phyloP scores from a whole-genome alignment of 2,113 vertebrate genomes.

The Nothobranchius kuhntae region DNA sequence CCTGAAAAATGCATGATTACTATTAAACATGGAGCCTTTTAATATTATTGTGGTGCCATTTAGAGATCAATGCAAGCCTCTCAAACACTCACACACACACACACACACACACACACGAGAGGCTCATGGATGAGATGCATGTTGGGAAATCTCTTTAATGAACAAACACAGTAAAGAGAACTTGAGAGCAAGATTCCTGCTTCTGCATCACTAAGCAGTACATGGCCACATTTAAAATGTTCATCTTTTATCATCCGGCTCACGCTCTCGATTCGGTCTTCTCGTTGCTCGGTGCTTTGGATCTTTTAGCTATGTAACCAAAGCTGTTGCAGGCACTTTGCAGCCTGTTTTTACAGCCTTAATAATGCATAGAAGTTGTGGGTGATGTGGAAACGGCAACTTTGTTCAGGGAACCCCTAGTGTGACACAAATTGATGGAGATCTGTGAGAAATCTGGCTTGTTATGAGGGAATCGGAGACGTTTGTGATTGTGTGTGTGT shows the following conservation, averaged over 20 bases:
- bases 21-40: constrained; percentile 26
- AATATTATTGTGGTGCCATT: constrained; percentile 48
- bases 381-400: constrained; percentile 69
- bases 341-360: constrained; percentile 58
- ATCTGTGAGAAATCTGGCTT: constrained; percentile 72
- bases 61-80: constrained; percentile 37
- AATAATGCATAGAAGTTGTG: constrained; percentile 78
- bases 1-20: constrained; percentile 12
- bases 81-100: not conserved
- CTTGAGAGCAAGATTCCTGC: constrained; percentile 10
- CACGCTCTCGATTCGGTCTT: constrained; percentile 1
- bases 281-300: constrained; percentile 33
- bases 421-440: constrained; percentile 78
- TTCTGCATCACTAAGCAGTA: constrained; percentile 56
- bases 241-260: constrained; percentile 53
- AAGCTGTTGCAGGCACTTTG: constrained; percentile 49
- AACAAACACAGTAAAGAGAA: constrained; percentile 33
- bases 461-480: constrained; percentile 55
- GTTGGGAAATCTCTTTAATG: constrained; percentile 74
- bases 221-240: constrained; percentile 45
- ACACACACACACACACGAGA: constrained; percentile 11
- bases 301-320: constrained; percentile 55
- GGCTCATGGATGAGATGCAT: constrained; percentile 57
- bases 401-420: constrained; percentile 77
- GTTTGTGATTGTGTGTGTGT: constrained; percentile 30